These are phyloP conservation scores for Cantharis rufa DNA, from an alignment of 2,888 invertebrate species.

Conservation along the genomic window DNA sequence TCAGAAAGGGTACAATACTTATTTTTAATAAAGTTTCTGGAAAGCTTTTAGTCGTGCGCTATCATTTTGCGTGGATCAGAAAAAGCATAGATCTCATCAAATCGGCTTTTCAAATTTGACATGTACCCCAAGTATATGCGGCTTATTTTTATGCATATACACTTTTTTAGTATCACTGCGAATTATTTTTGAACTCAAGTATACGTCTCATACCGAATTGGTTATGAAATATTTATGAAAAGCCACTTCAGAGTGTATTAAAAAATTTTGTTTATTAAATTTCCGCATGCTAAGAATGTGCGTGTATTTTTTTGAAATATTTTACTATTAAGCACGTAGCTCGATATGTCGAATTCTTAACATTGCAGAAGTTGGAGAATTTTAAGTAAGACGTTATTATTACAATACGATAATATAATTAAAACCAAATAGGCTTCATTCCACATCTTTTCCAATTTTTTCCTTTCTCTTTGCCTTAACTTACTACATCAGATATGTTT, in stretches of 20 bases:
- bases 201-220: neutral
- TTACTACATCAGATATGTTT: neutral
- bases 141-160: conserved; percentile 48
- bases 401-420: neutral
- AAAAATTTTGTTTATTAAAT: neutral
- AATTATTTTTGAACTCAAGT: conserved; percentile 5
- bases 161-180: conserved; percentile 24
- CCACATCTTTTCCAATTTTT: neutral
- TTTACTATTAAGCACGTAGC: neutral
- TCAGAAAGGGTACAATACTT: conserved; percentile 31
- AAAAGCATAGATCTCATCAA: conserved; percentile 53
- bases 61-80: conserved; percentile 54
- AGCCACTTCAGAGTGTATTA: neutral
- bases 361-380: neutral
- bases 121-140: conserved; percentile 50
- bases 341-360: neutral
- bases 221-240: neutral
- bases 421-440: neutral
- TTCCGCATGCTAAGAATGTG: neutral
- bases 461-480: neutral
- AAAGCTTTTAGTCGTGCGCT: conserved; percentile 54
- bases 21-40: conserved; percentile 44
- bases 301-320: neutral
- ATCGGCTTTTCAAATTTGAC: conserved; percentile 57
- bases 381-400: neutral